Evolutionary conservation across 2,113 vertebrate genomes (phyloP).

Genomic region (Campylomormyrus numenius): DNA sequence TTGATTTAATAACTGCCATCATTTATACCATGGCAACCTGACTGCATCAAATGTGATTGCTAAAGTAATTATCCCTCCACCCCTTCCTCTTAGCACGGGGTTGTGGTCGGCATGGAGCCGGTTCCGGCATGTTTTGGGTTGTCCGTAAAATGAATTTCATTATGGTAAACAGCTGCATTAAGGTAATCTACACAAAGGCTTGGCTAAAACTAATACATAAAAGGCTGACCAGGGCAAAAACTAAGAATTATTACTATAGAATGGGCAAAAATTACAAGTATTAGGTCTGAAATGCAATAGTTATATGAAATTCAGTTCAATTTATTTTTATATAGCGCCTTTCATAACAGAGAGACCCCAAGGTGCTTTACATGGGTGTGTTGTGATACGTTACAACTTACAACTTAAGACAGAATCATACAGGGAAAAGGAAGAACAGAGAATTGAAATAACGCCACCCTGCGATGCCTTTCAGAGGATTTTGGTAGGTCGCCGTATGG

Average conservation of each 20-base stretch:
- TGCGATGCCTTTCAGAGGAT: not conserved
- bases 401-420: not conserved
- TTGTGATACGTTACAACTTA: not conserved
- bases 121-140: not conserved
- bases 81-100: not conserved
- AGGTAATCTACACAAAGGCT: not conserved
- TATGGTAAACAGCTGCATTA: not conserved
- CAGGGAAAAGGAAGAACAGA: not conserved
- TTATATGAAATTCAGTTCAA: not conserved
- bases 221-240: not conserved
- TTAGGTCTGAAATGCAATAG: not conserved
- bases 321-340: not conserved
- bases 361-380: not conserved
- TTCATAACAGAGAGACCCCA: not conserved
- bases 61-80: not conserved
- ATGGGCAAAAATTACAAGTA: not conserved
- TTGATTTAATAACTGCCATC: not conserved
- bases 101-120: not conserved
- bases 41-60: not conserved
- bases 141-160: not conserved
- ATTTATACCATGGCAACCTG: not conserved
- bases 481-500: not conserved
- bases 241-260: not conserved
- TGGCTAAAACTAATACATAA: not conserved
- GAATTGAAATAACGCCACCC: not conserved